These are phyloP conservation scores for Formicarius rufipectus DNA, from an alignment of 2,113 vertebrate genomes.

Conservation along the genomic window DNA sequence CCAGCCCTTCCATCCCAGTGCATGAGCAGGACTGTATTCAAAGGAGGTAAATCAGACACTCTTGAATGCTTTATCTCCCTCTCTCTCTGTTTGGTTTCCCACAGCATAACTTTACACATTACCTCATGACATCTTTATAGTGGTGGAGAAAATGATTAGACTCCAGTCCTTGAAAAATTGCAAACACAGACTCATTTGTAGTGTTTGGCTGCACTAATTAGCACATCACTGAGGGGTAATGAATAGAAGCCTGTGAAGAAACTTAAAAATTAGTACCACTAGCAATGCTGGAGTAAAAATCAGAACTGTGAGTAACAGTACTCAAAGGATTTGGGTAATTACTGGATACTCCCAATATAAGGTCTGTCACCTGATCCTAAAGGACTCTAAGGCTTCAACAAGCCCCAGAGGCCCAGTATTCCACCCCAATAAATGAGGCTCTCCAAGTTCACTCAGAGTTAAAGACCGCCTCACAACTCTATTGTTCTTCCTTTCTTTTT, in stretches of 20 bases:
- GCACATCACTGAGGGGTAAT: constrained; percentile 65
- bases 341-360: constrained; percentile 48
- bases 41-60: constrained; percentile 49
- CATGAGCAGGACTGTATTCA: neutral
- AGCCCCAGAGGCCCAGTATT: constrained; percentile 17
- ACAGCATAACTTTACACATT: constrained; percentile 51
- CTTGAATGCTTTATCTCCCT: constrained; percentile 38
- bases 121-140: constrained; percentile 49
- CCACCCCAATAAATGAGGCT: constrained; percentile 23
- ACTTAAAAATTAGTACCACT: constrained; percentile 55
- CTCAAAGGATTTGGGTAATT: constrained; percentile 56
- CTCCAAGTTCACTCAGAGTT: constrained; percentile 39
- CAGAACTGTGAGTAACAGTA: constrained; percentile 53
- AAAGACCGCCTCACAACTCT: neutral
- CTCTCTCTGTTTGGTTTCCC: constrained; percentile 47
- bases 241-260: constrained; percentile 61
- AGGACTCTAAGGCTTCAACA: neutral
- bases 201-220: constrained; percentile 63
- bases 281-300: constrained; percentile 62
- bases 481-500: constrained; percentile 1
- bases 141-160: constrained; percentile 34
- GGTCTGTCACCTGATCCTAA: constrained; percentile 39
- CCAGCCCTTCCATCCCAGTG: neutral
- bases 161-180: constrained; percentile 31
- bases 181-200: constrained; percentile 58